A percentile compares a stretch with the other conserved stretches of the same genome.
These are phyloP conservation scores for Trissolcus japonicus DNA, from an alignment of 2,888 invertebrate species.

Conservation along the genomic window DNA sequence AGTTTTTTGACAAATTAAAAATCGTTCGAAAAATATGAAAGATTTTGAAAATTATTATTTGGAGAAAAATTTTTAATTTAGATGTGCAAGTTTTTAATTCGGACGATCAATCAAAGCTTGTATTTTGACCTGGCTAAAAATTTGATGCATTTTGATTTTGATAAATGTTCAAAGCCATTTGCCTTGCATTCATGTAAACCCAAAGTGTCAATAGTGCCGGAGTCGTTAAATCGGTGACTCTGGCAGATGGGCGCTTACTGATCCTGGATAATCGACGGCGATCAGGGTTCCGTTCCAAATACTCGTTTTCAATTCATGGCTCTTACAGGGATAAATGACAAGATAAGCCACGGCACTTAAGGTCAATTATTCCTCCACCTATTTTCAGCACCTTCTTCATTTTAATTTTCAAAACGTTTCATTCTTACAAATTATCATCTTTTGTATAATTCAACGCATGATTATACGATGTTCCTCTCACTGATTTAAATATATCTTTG, in stretches of 20 bases:
- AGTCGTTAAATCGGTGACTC: slow-evolving; percentile 64
- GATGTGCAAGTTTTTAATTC: background rate
- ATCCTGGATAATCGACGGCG: slow-evolving; percentile 74
- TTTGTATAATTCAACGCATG: background rate
- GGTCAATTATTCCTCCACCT: slow-evolving; percentile 51
- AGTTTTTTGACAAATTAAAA: background rate
- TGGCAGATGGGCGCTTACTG: slow-evolving; percentile 72
- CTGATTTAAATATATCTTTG: background rate
- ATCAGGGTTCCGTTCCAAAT: slow-evolving; percentile 66
- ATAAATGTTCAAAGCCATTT: slow-evolving; percentile 21
- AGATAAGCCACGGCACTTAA: slow-evolving; percentile 56
- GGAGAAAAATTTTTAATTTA: no score
- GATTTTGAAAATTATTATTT: no score
- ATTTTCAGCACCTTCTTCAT: background rate
- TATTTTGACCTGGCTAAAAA: background rate
- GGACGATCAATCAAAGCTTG: background rate
- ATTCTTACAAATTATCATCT: no score
- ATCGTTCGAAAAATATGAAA: no score
- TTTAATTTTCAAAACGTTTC: slow-evolving; percentile 11
- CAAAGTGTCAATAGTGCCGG: slow-evolving; percentile 41
- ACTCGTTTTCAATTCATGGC: slow-evolving; percentile 69
- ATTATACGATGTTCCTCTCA: background rate
- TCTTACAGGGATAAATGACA: slow-evolving; percentile 64
- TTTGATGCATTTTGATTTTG: slow-evolving; percentile 17
- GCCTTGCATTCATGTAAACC: slow-evolving; percentile 47